Conservation (phyloP, 2,113 vertebrate genomes). For the Dipodomys stephensi region DNA sequence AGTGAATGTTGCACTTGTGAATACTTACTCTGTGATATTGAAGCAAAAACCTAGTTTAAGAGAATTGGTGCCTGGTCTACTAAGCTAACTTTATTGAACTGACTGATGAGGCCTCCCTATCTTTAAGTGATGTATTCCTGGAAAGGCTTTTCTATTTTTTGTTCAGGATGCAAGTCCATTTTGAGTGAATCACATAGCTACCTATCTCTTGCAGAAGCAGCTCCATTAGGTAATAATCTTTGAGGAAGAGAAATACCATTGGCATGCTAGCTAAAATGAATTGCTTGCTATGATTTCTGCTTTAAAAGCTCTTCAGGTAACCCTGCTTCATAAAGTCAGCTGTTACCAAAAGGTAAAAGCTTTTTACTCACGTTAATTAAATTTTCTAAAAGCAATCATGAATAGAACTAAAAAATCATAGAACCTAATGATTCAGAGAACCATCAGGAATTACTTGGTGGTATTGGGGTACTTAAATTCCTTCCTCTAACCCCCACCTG, state of each 20-base stretch:
- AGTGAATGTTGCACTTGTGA: conserved; percentile 46
- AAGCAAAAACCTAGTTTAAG: conserved; percentile 58
- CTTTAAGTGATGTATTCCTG: conserved; percentile 51
- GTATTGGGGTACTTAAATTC: not conserved
- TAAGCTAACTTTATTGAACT: conserved; percentile 50
- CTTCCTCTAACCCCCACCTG: too few relatives aligned
- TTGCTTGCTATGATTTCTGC: conserved; percentile 23
- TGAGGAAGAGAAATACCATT: not conserved
- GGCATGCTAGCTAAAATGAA: conserved; percentile 34
- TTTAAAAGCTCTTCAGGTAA: conserved; percentile 20
- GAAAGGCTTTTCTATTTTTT: conserved; percentile 8
- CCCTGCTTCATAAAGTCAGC: not conserved
- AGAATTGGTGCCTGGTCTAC: not conserved
- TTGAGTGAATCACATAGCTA: conserved; percentile 29
- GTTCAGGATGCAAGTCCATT: conserved; percentile 44
- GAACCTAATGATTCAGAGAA: not conserved
- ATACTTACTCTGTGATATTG: conserved; percentile 52
- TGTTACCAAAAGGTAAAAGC: not conserved
- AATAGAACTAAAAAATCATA: not conserved
- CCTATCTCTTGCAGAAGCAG: conserved; percentile 44
- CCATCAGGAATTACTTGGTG: not conserved
- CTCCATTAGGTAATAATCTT: conserved; percentile 59
- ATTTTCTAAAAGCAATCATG: not conserved
- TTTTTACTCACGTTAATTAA: not conserved
- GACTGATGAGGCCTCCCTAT: not conserved